phyloP scores from a whole-genome alignment of 2,888 invertebrate genomes.

The Lasioglossum vierecki region DNA sequence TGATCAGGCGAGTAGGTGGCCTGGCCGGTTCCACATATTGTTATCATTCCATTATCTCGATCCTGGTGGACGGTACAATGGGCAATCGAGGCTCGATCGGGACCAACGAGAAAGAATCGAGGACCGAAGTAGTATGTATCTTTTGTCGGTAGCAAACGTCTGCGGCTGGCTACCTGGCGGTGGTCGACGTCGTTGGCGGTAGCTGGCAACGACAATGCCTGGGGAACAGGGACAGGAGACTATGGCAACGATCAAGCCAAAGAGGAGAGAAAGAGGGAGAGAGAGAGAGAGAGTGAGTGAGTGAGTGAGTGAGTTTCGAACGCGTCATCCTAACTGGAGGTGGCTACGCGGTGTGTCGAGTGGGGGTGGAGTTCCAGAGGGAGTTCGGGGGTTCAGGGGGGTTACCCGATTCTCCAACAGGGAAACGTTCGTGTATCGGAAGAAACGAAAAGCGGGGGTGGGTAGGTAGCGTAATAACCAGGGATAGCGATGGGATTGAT shows the following conservation, averaged over 20 bases:
- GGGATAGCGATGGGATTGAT: constrained; percentile 24
- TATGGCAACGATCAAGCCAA: constrained; percentile 31
- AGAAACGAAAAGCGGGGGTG: constrained; percentile 69
- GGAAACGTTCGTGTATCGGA: constrained; percentile 77
- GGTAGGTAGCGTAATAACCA: constrained; percentile 9
- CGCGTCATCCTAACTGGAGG: constrained; percentile 63
- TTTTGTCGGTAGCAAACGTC: constrained; percentile 53
- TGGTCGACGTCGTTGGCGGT: constrained; percentile 39
- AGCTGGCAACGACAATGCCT: constrained; percentile 20
- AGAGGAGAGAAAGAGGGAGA: constrained; percentile 15
- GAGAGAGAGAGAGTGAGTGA: constrained; percentile 8
- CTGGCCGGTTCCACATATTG: constrained; percentile 5
- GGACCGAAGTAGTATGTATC: constrained; percentile 20
- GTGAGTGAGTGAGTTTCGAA: constrained; percentile 44
- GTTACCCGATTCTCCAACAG: constrained; percentile 58
- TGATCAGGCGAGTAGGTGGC: background rate
- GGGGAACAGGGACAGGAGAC: constrained; percentile 45
- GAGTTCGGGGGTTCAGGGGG: constrained; percentile 16
- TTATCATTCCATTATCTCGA: constrained; percentile 16
- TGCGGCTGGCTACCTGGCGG: constrained; percentile 67
- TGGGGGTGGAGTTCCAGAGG: constrained; percentile 16
- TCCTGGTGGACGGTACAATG: background rate
- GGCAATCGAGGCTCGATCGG: constrained; percentile 19
- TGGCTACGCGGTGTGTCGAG: constrained; percentile 29
- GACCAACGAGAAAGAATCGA: constrained; percentile 25